phyloP scores from a whole-genome alignment of 2,888 invertebrate species.

The Helleia helle region DNA sequence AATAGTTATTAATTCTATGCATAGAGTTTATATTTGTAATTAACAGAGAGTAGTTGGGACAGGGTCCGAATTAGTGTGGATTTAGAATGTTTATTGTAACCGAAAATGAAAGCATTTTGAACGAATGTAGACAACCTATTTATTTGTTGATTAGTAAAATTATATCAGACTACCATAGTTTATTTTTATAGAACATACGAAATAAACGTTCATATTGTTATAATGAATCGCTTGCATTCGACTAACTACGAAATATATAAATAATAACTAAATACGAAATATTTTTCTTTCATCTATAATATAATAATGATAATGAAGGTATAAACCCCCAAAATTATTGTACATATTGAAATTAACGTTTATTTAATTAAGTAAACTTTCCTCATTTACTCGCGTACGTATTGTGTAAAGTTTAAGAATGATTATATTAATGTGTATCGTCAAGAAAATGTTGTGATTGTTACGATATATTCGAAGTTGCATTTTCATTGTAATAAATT shows the following conservation, averaged over 20 bases:
- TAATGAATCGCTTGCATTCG: neutral
- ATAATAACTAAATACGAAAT: neutral
- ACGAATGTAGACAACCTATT: neutral
- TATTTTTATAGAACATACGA: slow-evolving; percentile 31
- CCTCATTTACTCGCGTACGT: slow-evolving; percentile 12
- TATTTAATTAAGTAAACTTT: slow-evolving; percentile 23
- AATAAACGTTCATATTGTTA: neutral
- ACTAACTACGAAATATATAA: no score
- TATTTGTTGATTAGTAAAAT: neutral
- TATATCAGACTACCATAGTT: slow-evolving; percentile 28
- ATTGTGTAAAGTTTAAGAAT: slow-evolving; percentile 16
- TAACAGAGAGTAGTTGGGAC: slow-evolving; percentile 28
- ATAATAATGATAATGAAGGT: slow-evolving; percentile 57
- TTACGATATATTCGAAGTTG: slow-evolving; percentile 65
- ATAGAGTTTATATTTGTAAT: slow-evolving; percentile 26
- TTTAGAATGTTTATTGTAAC: neutral
- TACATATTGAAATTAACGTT: slow-evolving; percentile 32
- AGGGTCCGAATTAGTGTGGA: slow-evolving; percentile 19
- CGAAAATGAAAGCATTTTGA: neutral
- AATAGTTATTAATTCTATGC: slow-evolving; percentile 41
- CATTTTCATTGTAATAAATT: slow-evolving; percentile 66
- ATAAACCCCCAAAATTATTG: slow-evolving; percentile 59
- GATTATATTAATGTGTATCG: slow-evolving; percentile 48
- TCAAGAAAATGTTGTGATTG: slow-evolving; percentile 70
- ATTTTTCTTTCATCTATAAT: slow-evolving; percentile 34